phyloP scores from a whole-genome alignment of 2,888 invertebrate genomes.

The Plusia festucae region DNA sequence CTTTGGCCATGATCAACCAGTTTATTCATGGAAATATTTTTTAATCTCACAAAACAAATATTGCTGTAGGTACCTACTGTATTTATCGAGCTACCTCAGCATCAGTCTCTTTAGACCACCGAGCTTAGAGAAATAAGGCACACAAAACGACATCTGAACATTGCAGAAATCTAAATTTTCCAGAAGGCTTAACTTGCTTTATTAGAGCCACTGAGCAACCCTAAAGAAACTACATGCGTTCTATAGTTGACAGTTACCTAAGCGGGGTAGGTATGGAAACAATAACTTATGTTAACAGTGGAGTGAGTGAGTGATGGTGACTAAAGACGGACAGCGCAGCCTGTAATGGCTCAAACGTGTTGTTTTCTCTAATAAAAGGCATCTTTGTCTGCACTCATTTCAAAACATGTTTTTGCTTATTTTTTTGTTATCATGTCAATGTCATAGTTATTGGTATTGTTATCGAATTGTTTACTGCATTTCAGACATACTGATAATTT shows the following conservation, averaged over 20 bases:
- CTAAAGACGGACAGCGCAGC: slow-evolving; percentile 63
- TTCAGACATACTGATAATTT: slow-evolving; percentile 16
- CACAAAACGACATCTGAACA: no score
- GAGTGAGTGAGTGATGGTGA: slow-evolving; percentile 18
- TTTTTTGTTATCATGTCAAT: slow-evolving; percentile 41
- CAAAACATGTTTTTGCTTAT: slow-evolving; percentile 29
- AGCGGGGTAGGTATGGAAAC: slow-evolving; percentile 15
- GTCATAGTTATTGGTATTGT: slow-evolving; percentile 17
- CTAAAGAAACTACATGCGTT: not conserved
- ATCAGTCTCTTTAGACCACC: no score
- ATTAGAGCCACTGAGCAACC: not conserved
- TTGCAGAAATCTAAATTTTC: no score
- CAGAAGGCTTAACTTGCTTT: not conserved
- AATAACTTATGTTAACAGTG: slow-evolving; percentile 32
- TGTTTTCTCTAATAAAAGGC: slow-evolving; percentile 39
- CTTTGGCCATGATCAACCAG: no score
- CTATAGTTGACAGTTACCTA: slow-evolving; percentile 11
- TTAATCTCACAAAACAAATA: no score
- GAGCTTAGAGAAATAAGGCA: no score
- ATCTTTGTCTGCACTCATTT: no score
- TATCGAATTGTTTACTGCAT: slow-evolving; percentile 1
- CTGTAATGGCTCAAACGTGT: slow-evolving; percentile 68
- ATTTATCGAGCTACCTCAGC: no score
- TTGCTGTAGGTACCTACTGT: no score
- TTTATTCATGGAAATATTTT: no score